phyloP scores from a whole-genome alignment of 2,888 invertebrate species.

The Hirtodrosophila cameraria region DNA sequence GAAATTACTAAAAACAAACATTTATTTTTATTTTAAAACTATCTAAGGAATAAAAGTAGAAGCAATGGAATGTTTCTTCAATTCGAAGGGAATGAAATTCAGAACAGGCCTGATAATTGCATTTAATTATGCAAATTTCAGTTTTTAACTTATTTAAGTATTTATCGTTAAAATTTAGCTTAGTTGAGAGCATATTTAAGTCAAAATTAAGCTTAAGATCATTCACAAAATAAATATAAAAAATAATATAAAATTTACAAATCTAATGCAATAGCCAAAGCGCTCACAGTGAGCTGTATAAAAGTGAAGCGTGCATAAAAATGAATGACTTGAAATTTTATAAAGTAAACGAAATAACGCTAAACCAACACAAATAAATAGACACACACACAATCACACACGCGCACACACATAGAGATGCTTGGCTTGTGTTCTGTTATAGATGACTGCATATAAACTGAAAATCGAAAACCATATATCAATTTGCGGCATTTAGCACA shows the following conservation, averaged over 20 bases:
- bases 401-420: conserved; percentile 17
- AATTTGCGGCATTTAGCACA: conserved; percentile 78
- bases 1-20: no score
- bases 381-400: conserved; percentile 17
- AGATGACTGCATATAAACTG: conserved; percentile 77
- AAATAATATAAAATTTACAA: background rate
- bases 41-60: no score
- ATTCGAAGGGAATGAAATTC: no score
- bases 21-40: no score
- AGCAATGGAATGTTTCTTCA: no score
- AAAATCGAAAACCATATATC: conserved; percentile 80
- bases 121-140: no score
- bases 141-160: no score
- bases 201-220: no score
- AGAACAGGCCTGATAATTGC: no score
- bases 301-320: conserved; percentile 41
- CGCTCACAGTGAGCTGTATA: background rate
- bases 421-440: conserved; percentile 62
- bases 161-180: no score
- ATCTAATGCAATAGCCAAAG: background rate
- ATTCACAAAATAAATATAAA: no score
- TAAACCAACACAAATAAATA: conserved; percentile 42
- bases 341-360: conserved; percentile 74
- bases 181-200: no score
- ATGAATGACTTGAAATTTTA: conserved; percentile 68